Percentiles rank a stretch among this genome's conserved stretches.
These are phyloP conservation scores for Nomada lathburiana DNA, from an alignment of 2,888 invertebrate genomes.

Conservation along the genomic window DNA sequence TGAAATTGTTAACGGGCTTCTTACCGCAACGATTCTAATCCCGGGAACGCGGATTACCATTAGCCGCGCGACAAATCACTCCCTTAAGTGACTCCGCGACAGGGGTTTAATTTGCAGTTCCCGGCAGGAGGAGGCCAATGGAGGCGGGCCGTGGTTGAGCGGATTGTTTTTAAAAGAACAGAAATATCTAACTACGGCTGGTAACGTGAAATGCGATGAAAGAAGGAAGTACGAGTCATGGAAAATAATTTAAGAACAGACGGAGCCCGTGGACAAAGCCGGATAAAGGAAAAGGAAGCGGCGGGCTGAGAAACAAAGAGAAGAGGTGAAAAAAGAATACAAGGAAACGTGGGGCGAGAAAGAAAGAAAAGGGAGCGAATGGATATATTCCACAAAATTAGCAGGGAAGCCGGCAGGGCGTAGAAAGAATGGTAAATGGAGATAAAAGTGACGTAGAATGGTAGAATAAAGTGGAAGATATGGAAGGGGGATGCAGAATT, in stretches of 20 bases:
- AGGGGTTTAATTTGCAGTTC: constrained; percentile 19
- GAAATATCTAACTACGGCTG: too few relatives aligned
- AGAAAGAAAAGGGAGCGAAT: not conserved
- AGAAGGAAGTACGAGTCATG: not conserved
- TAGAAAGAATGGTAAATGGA: not conserved
- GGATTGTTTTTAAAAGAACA: too few relatives aligned
- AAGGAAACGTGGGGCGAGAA: not conserved
- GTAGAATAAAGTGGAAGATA: not conserved
- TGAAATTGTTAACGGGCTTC: constrained; percentile 43
- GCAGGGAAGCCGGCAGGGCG: not conserved
- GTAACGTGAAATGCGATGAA: not conserved
- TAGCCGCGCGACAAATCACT: constrained; percentile 43
- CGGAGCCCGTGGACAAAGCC: not conserved
- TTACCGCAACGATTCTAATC: constrained; percentile 45
- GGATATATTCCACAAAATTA: constrained; percentile 7
- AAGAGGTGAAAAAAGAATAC: not conserved
- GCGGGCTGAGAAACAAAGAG: not conserved
- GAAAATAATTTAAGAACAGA: not conserved
- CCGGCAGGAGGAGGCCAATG: not conserved
- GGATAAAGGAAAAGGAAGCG: not conserved
- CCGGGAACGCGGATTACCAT: constrained; percentile 29
- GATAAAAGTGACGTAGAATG: not conserved
- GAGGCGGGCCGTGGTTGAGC: too few relatives aligned
- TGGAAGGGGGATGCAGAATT: not conserved
- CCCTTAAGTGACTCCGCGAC: constrained; percentile 13